phyloP scores from a whole-genome alignment of 1,140 invertebrate species.

The Trissolcus basalis region DNA sequence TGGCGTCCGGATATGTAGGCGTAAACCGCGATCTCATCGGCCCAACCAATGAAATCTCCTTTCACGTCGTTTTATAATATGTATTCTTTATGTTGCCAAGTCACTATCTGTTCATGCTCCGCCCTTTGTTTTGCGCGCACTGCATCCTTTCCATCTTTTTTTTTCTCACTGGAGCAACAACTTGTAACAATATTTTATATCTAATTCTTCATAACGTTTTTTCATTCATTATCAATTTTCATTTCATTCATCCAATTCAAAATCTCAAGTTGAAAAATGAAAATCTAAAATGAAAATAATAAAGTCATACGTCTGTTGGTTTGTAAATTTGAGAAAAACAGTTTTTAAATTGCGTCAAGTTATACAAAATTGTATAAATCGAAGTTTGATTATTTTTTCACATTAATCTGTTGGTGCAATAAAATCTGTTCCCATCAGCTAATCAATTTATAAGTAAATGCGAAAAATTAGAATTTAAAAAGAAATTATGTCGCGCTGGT shows the following conservation, averaged over 20 bases:
- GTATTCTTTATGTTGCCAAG: slow-evolving; percentile 73
- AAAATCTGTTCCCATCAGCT: slow-evolving; percentile 28
- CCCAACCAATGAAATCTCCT: slow-evolving; percentile 70
- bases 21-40: slow-evolving; percentile 65
- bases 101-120: slow-evolving; percentile 71
- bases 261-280: no score
- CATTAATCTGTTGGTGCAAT: background rate
- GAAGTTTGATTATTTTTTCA: no score
- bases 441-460: slow-evolving; percentile 39
- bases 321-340: no score
- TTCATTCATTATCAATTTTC: no score
- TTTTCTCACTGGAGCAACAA: no score
- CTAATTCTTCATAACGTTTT: no score
- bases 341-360: no score
- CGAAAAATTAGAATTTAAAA: slow-evolving; percentile 50
- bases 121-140: slow-evolving; percentile 62
- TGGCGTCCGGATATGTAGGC: slow-evolving; percentile 70
- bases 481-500: slow-evolving; percentile 30
- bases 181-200: no score
- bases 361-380: no score
- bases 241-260: no score
- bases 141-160: slow-evolving; percentile 20
- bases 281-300: no score
- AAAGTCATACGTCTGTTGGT: no score
- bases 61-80: slow-evolving; percentile 68